These are phyloP conservation scores for Drosophila austrosaltans DNA, from an alignment of 2,888 invertebrate genomes.

Conservation along the genomic window DNA sequence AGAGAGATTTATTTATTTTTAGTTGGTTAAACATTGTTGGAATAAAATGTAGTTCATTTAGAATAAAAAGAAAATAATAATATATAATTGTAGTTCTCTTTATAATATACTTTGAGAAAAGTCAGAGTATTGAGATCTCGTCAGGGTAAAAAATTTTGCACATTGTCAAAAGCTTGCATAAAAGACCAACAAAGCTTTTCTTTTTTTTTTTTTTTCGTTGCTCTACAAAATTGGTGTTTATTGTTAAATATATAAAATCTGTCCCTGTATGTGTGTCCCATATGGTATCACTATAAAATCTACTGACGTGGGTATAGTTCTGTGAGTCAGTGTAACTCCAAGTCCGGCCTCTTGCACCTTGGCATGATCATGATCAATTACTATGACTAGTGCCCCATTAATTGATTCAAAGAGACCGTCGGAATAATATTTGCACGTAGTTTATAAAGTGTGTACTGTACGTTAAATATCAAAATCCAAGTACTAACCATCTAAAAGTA, in stretches of 20 bases:
- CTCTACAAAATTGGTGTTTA: conserved; percentile 13
- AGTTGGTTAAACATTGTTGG: too few species aligned
- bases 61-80: neutral
- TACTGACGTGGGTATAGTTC: conserved; percentile 14
- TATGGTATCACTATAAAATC: conserved; percentile 14
- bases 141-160: neutral
- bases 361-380: conserved; percentile 45
- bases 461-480: neutral
- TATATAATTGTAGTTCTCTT: neutral
- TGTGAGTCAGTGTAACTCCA: conserved; percentile 9
- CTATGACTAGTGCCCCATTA: conserved; percentile 42
- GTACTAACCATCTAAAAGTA: neutral
- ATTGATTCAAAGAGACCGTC: conserved; percentile 69
- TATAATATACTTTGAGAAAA: neutral
- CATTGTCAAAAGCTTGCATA: conserved; percentile 6
- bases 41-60: neutral
- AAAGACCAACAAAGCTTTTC: neutral
- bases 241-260: conserved; percentile 4
- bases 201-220: neutral
- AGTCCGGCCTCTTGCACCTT: conserved; percentile 38
- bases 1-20: too few species aligned
- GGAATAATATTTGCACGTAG: conserved; percentile 21
- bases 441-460: neutral
- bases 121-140: neutral
- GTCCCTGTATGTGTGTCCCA: conserved; percentile 14